Evolutionary conservation across 2,797 vertebrate species (phyloP), one percentile per base, ranked within the genome.

Genomic region (Pangasius krempfi): DNA sequence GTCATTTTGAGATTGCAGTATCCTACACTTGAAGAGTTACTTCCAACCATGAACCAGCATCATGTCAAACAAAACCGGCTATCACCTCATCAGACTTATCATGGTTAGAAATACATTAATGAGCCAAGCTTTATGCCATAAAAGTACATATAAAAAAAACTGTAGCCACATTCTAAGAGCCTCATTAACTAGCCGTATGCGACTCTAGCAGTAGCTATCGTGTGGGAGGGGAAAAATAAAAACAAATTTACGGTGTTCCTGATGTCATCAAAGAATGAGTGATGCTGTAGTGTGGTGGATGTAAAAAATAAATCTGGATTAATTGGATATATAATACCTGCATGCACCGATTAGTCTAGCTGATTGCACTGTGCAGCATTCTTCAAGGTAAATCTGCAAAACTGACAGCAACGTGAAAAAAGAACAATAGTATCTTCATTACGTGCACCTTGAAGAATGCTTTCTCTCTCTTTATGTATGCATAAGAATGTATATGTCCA

Each of bases 381-480:
- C 96, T 97, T 97, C 96, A 96, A 97, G 96, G 96, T 83, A 96
- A 94, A 95, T 91, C 94, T 84, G 7, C 16, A 30, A 62, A 83
- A 47, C 25, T 83, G 40, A 50, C 81, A 83, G 27, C 56, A 60
- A 82, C 14, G 3, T 94, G 92, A 94, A 68, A 40, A 4, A 79
- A 94, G 88, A 92, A 92, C 90, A 22, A 47, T 0, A 13, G 5
- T 76, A 94, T 93, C 94, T 94, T 93, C 6, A 84, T 94, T 94
- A 92, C 47, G 91, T 92, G 92, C 93, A 91, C 95, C 96, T 97
- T 96, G 96, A 96, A 96, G 95, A 97, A 96, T 95, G 96, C 92
- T 94, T 84, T 91, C 22, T 90, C 73, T 88, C 79, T 88, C 80
- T 76, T 80, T 66, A 82, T 89, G 73, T 90, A 90, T 91, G 82